Evolutionary conservation across 2,888 invertebrate species (phyloP).

Genomic region (Platycheirus albimanus): DNA sequence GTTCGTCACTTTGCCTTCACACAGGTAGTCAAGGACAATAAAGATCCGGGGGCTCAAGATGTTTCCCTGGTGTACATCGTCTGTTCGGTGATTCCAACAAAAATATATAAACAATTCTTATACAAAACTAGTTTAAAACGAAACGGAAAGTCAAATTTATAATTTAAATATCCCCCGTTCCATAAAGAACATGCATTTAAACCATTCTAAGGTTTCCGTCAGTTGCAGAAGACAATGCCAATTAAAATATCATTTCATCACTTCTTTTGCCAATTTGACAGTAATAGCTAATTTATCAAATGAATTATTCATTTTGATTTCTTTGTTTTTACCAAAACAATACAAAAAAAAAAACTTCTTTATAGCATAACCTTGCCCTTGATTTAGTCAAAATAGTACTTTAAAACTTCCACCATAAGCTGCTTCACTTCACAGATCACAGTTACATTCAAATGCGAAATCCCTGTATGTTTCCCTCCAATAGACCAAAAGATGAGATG

Average conservation of each 20-base stretch:
- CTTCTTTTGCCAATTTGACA: conserved; percentile 18
- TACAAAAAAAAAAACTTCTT: not conserved
- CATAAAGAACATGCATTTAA: too few relatives aligned
- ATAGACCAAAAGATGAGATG: conserved; percentile 7
- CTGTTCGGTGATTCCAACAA: too few relatives aligned
- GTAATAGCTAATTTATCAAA: not conserved
- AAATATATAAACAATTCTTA: too few relatives aligned
- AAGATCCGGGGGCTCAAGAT: too few relatives aligned
- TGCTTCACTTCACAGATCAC: conserved; percentile 12
- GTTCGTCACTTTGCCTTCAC: too few relatives aligned
- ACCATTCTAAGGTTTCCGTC: not conserved
- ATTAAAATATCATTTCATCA: not conserved
- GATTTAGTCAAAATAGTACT: conserved; percentile 58
- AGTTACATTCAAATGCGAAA: conserved; percentile 55
- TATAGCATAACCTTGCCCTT: conserved; percentile 64
- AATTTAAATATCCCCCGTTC: too few relatives aligned
- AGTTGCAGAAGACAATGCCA: not conserved
- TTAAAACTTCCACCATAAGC: conserved; percentile 33
- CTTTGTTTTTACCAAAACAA: not conserved
- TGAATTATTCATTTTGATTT: conserved; percentile 16
- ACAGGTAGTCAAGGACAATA: too few relatives aligned
- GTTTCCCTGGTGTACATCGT: too few relatives aligned
- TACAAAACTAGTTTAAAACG: too few relatives aligned
- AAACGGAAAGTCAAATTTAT: too few relatives aligned
- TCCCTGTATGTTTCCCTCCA: not conserved